Base-by-base conservation (phyloP, 2,113 vertebrate species). In the Sialia sialis region DNA sequence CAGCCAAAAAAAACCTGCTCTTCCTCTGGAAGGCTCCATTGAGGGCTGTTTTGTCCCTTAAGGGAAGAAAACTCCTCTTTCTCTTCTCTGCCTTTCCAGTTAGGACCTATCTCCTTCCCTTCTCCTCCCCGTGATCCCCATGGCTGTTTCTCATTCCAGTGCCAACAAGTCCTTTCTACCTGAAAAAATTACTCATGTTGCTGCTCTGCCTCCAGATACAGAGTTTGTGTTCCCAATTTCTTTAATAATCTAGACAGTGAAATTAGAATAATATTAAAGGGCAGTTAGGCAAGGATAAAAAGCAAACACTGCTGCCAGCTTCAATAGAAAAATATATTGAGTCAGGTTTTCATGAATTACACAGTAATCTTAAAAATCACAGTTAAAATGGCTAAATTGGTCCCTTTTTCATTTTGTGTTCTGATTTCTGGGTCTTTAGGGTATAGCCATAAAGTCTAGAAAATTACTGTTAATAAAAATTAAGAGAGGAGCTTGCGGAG, bases 371-470 rank as follows among this genome's bases (percentile, higher is more conserved):
- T 90, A 80, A 96, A 95, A 94, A 94, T 93, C 67, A 75, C 56
- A 21, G 41, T 51, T 93, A 46, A 90, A 83, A 85, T 69, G 0
- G 56, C 43, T 88, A 86, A 90, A 83, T 67, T 55, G 59, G 32
- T 51, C 72, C 51, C 54, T 69, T 91, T 91, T 82, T 64, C 36
- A 83, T 75, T 91, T 93, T 90, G 68, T 4, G 1, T 84, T 67
- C 75, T 92, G 94, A 88, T 92, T 94, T 95, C 80, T 95, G 68
- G 7, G 79, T 92, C 89, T 95, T 90, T 48, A 90, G 82, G 46
- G 80, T 95, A 38, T 39, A 79, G 72, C 75, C 58, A 74, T 73
- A 91, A 89, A 78, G 49, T 64, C 89, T 94, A 87, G 77, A 91
- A 91, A 82, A 94, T 76, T 39, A 10, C 44, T 73, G 62, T 85